These are phyloP conservation scores for Calonectris borealis DNA, from an alignment of 2,113 vertebrate species.

Conservation along the genomic window DNA sequence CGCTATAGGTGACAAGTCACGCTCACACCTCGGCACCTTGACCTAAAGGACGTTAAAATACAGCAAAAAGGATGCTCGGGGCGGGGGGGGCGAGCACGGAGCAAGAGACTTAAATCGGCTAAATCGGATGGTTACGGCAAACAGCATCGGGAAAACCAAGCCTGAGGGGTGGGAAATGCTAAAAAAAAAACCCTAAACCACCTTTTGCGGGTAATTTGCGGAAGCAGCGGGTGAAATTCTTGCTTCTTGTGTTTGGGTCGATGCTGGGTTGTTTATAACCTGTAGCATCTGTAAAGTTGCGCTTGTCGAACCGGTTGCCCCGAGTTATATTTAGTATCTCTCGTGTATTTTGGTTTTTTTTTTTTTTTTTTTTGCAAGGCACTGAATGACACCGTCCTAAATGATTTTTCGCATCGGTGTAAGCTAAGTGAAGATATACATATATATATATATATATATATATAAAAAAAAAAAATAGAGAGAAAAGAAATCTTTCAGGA, in stretches of 20 bases:
- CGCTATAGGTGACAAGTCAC: rapidly evolving
- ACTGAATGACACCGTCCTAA: conserved; percentile 12
- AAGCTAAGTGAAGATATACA: conserved; percentile 9
- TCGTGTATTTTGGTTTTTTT: background rate
- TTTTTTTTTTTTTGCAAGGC: conserved; percentile 2
- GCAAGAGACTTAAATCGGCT: background rate
- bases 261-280: background rate
- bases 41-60: background rate
- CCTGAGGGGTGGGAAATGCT: background rate
- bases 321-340: background rate
- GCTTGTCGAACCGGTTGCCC: background rate
- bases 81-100: rapidly evolving
- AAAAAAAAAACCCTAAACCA: no score
- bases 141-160: background rate
- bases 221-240: background rate
- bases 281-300: background rate
- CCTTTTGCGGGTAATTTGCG: background rate
- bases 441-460: background rate
- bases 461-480: background rate
- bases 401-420: background rate
- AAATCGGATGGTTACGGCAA: rapidly evolving
- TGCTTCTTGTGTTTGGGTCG: background rate
- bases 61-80: background rate
- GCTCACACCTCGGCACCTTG: background rate
- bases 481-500: background rate